phyloP scores from a whole-genome alignment of 2,888 invertebrate genomes.

The Polia nebulosa region DNA sequence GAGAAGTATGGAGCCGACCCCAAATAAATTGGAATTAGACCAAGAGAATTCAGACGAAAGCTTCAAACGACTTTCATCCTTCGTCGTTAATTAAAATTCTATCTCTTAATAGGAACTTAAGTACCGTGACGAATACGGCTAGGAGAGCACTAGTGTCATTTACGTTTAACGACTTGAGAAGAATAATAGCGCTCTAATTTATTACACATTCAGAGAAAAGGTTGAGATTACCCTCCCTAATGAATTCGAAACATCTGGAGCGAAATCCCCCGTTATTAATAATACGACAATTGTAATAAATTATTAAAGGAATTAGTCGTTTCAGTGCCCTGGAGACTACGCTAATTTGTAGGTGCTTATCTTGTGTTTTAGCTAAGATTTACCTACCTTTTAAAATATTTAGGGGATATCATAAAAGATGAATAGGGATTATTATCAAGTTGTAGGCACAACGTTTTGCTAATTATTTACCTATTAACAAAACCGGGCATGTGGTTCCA shows the following conservation, averaged over 20 bases:
- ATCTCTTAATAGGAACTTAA: slow-evolving; percentile 23
- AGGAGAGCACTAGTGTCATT: slow-evolving; percentile 25
- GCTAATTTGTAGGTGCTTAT: slow-evolving; percentile 14
- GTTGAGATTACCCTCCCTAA: slow-evolving; percentile 59
- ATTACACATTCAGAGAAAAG: slow-evolving; percentile 44
- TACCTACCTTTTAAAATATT: neutral
- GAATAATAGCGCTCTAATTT: slow-evolving; percentile 49
- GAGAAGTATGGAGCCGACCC: neutral
- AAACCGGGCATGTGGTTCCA: too few species aligned
- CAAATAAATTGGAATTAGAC: neutral
- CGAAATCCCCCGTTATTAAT: slow-evolving; percentile 62
- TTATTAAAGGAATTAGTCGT: slow-evolving; percentile 63
- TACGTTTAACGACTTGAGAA: slow-evolving; percentile 36
- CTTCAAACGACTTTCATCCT: slow-evolving; percentile 2
- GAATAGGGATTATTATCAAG: neutral
- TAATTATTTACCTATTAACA: neutral
- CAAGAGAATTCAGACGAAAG: neutral
- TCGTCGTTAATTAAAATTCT: slow-evolving; percentile 15
- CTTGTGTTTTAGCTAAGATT: slow-evolving; percentile 10
- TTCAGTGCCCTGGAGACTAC: slow-evolving; percentile 33
- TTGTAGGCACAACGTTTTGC: neutral
- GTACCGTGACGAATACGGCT: slow-evolving; percentile 7
- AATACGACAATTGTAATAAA: slow-evolving; percentile 65
- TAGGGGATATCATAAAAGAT: neutral
- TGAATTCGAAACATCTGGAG: slow-evolving; percentile 68